Evolutionary conservation across 2,888 invertebrate species (phyloP).

Genomic region (Agonopterix subpropinquella): DNA sequence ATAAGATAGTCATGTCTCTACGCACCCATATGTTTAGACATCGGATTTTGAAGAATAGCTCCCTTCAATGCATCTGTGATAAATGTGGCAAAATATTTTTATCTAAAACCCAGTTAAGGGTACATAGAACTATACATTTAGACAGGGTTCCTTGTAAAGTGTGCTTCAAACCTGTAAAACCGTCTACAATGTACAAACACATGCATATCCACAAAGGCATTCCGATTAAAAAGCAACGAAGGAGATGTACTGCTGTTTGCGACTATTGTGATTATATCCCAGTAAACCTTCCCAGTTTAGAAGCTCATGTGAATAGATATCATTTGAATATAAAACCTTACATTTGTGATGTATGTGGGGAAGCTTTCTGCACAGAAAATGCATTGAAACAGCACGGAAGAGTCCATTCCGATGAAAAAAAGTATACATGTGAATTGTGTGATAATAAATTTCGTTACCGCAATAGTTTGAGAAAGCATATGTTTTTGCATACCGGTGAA

Average conservation of each 20-base stretch:
- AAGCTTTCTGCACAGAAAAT: slow-evolving; percentile 21
- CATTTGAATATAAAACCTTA: slow-evolving; percentile 33
- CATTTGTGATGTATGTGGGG: slow-evolving; percentile 26
- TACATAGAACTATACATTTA: slow-evolving; percentile 26
- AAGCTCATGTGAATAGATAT: slow-evolving; percentile 32
- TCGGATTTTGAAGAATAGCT: background rate
- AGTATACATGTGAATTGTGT: slow-evolving; percentile 24
- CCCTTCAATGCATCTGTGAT: slow-evolving; percentile 14
- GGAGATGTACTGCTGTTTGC: background rate
- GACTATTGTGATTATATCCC: slow-evolving; percentile 2
- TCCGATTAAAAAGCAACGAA: background rate
- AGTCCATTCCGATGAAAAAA: slow-evolving; percentile 24
- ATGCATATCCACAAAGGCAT: slow-evolving; percentile 24
- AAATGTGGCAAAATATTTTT: slow-evolving; percentile 30
- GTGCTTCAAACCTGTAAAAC: slow-evolving; percentile 25
- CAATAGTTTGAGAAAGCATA: slow-evolving; percentile 36
- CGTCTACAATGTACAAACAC: slow-evolving; percentile 10
- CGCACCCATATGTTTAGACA: background rate
- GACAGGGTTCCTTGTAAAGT: slow-evolving; percentile 24
- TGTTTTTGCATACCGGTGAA: slow-evolving; percentile 36
- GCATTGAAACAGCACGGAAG: slow-evolving; percentile 25
- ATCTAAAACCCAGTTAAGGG: slow-evolving; percentile 19
- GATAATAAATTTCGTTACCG: slow-evolving; percentile 35
- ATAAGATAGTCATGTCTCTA: background rate
- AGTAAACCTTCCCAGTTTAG: slow-evolving; percentile 11